phyloP scores from a whole-genome alignment of 2,888 invertebrate species.

The Trachelus iudaicus region DNA sequence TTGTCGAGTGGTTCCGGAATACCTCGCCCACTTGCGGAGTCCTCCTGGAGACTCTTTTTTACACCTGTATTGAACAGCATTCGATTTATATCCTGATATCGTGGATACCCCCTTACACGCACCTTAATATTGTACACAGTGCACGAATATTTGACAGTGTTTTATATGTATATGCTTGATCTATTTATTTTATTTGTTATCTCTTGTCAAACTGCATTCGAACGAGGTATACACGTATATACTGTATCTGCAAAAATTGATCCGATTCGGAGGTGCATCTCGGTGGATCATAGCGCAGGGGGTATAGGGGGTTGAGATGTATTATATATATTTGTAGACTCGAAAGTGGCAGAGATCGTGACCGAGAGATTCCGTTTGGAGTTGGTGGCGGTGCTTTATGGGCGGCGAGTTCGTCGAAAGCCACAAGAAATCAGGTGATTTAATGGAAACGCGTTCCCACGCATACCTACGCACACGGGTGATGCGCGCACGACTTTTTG shows the following conservation, averaged over 20 bases:
- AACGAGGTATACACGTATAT: background rate
- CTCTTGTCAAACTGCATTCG: background rate
- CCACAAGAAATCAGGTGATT: conserved; percentile 56
- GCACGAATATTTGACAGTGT: background rate
- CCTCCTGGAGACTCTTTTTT: background rate
- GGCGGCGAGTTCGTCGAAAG: conserved; percentile 27
- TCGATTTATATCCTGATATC: background rate
- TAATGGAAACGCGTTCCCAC: conserved; percentile 62
- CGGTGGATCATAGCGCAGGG: background rate
- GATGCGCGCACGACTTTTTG: conserved; percentile 13
- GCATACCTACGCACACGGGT: conserved; percentile 40
- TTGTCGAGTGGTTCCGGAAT: background rate
- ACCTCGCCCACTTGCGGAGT: background rate
- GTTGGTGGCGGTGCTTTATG: conserved; percentile 31
- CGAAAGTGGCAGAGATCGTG: conserved; percentile 47
- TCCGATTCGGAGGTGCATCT: background rate
- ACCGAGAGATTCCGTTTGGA: conserved; percentile 45
- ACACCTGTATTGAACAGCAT: background rate
- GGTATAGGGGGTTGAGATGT: background rate
- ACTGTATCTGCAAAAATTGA: background rate
- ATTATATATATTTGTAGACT: background rate
- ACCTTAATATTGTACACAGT: background rate
- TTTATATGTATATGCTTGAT: background rate
- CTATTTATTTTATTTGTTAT: background rate
- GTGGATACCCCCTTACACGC: background rate